Evolutionary conservation across 2,888 invertebrate species (phyloP).

Genomic region (Portevinia maculata): DNA sequence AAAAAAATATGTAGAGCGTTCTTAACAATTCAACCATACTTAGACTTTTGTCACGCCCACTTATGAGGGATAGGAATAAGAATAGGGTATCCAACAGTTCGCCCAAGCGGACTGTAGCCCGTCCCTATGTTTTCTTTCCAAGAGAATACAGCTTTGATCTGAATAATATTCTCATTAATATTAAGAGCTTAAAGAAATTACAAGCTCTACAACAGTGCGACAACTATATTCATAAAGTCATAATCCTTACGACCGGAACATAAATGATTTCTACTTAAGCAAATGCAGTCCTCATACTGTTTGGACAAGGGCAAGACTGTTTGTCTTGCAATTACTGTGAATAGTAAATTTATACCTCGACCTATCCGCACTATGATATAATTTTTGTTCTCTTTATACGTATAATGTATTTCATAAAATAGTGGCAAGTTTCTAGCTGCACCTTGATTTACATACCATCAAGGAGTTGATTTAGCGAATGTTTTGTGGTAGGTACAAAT

Average conservation of each 20-base stretch:
- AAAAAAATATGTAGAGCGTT: too few species aligned
- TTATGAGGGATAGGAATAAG: too few species aligned
- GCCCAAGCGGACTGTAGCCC: too few species aligned
- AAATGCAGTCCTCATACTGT: slow-evolving; percentile 39
- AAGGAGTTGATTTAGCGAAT: slow-evolving; percentile 43
- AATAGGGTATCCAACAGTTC: too few species aligned
- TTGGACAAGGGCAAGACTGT: slow-evolving; percentile 32
- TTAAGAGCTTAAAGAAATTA: background rate
- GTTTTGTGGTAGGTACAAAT: background rate
- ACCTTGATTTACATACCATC: slow-evolving; percentile 40
- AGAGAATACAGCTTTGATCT: too few species aligned
- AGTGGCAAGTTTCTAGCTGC: slow-evolving; percentile 34
- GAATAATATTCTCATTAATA: too few species aligned
- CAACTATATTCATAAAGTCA: slow-evolving; percentile 16
- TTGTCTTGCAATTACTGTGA: slow-evolving; percentile 50
- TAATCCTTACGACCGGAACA: slow-evolving; percentile 39
- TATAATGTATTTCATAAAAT: slow-evolving; percentile 31
- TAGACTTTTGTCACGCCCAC: too few species aligned
- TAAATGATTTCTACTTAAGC: slow-evolving; percentile 38
- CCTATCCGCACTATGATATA: slow-evolving; percentile 41
- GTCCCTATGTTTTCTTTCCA: too few species aligned
- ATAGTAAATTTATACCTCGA: slow-evolving; percentile 52
- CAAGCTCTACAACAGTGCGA: background rate
- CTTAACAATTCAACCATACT: too few species aligned
- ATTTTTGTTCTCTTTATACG: slow-evolving; percentile 34